Evolutionary conservation across 2,113 vertebrate genomes (phyloP).

Genomic region (Anarrhichthys ocellatus): DNA sequence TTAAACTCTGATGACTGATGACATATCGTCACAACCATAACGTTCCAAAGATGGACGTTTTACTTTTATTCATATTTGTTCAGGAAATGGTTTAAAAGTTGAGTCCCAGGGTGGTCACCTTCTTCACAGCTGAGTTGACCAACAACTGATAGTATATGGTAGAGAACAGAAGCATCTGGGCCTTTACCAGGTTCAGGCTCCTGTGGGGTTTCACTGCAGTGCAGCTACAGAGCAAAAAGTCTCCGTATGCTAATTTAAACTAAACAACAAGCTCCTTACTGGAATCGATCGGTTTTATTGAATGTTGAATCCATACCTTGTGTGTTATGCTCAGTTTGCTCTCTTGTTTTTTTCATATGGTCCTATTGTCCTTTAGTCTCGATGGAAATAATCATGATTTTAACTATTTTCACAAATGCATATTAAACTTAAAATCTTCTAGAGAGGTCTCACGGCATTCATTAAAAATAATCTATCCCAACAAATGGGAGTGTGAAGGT

Average conservation of each 20-base stretch:
- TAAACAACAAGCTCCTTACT: slow-evolving; percentile 2
- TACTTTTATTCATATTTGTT: background rate
- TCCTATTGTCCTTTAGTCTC: background rate
- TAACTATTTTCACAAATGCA: background rate
- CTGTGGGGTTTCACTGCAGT: slow-evolving; percentile 34
- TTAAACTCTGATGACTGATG: background rate
- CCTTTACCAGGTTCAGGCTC: slow-evolving; percentile 24
- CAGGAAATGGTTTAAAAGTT: slow-evolving; percentile 34
- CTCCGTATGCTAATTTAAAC: slow-evolving; percentile 21
- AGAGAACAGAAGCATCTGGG: slow-evolving; percentile 54
- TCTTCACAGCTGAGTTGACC: slow-evolving; percentile 45
- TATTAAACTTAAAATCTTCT: background rate
- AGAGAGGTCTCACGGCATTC: background rate
- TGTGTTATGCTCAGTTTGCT: too few relatives aligned
- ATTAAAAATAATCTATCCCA: background rate
- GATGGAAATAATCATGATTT: background rate
- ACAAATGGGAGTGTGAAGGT: background rate
- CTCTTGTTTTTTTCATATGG: background rate
- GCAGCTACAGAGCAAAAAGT: slow-evolving; percentile 28
- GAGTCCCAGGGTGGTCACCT: slow-evolving; percentile 7
- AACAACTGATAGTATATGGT: slow-evolving; percentile 7
- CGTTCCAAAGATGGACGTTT: background rate
- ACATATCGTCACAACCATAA: background rate
- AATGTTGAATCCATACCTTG: background rate
- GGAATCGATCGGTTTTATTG: slow-evolving; percentile 1